phyloP scores from a whole-genome alignment of 2,113 vertebrate species.

The Halcyon senegalensis region DNA sequence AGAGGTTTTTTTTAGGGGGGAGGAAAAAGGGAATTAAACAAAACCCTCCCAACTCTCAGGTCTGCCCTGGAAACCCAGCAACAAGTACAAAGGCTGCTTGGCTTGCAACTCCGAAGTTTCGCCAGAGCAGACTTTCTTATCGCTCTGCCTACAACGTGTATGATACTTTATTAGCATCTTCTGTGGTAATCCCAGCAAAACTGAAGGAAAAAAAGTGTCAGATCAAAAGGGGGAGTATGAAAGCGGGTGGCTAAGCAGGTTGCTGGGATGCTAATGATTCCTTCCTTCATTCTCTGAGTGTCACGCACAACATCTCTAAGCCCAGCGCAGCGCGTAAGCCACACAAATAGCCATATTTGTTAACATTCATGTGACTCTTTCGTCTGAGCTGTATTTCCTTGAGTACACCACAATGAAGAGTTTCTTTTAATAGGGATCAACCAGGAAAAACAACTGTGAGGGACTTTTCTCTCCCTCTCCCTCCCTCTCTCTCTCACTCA shows the following conservation, averaged over 20 bases:
- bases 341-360: conserved; percentile 78
- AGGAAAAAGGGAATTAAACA: background rate
- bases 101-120: conserved; percentile 36
- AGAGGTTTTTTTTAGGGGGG: background rate
- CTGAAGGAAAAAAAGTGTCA: conserved; percentile 54
- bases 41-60: background rate
- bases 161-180: conserved; percentile 71
- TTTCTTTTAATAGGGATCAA: conserved; percentile 77
- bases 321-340: conserved; percentile 60
- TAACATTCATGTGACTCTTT: conserved; percentile 68
- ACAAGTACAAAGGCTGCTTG: conserved; percentile 48
- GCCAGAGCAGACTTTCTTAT: conserved; percentile 62
- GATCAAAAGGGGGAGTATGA: conserved; percentile 72
- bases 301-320: conserved; percentile 73
- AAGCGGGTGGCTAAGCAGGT: conserved; percentile 71
- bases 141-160: conserved; percentile 26
- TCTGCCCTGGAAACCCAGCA: background rate
- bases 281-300: conserved; percentile 75
- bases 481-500: conserved; percentile 69
- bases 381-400: conserved; percentile 70
- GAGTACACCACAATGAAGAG: conserved; percentile 69
- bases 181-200: conserved; percentile 53
- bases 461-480: conserved; percentile 67
- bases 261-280: conserved; percentile 77
- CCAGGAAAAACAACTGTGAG: conserved; percentile 68